phyloP scores from a whole-genome alignment of 2,113 vertebrate species.

The Rhinopomastus cyanomelas region DNA sequence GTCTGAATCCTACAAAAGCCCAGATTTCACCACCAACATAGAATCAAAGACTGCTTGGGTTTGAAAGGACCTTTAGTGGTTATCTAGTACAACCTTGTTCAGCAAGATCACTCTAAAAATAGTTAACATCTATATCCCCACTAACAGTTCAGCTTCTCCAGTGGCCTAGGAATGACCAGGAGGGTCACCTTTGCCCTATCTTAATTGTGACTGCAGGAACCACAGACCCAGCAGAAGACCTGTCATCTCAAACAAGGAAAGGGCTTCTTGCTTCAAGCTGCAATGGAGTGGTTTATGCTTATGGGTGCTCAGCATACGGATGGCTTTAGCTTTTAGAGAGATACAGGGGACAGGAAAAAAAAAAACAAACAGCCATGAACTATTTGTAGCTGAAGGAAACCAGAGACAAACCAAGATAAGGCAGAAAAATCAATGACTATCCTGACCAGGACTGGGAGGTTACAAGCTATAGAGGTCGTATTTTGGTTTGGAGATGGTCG shows the following conservation, averaged over 20 bases:
- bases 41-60: neutral
- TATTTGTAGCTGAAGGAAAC: neutral
- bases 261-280: neutral
- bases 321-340: neutral
- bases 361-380: neutral
- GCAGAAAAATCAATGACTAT: neutral
- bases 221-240: accelerated
- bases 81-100: too few relatives aligned
- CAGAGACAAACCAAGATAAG: neutral
- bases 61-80: too few relatives aligned
- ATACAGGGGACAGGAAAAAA: neutral
- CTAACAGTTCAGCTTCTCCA: neutral
- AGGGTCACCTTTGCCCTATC: neutral
- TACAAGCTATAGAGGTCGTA: neutral
- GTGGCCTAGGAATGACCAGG: neutral
- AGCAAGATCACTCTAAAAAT: neutral
- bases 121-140: neutral
- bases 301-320: accelerated
- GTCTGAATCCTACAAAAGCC: neutral
- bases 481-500: neutral
- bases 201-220: neutral
- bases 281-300: accelerated
- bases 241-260: neutral
- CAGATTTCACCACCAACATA: neutral
- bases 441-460: neutral